phyloP scores from a whole-genome alignment of 1,140 invertebrate genomes.

The Pseudoatta argentina region DNA sequence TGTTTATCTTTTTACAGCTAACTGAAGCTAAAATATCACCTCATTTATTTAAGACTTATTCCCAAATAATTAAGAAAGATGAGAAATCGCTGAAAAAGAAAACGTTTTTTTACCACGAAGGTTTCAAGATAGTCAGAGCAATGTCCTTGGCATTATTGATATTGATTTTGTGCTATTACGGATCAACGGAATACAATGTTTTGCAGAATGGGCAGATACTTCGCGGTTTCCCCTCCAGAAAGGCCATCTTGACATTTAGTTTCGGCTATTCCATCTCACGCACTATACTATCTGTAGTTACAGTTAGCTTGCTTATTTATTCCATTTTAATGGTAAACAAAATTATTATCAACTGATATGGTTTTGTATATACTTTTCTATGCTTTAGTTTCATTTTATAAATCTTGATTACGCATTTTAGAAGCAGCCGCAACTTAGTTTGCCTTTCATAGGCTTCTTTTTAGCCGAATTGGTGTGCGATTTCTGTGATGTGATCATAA shows the following conservation, averaged over 20 bases:
- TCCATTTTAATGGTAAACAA: conserved; percentile 75
- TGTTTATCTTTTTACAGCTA: conserved; percentile 31
- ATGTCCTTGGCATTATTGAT: conserved; percentile 67
- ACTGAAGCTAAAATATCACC: not conserved
- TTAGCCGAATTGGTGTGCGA: conserved; percentile 74
- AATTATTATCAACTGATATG: not conserved
- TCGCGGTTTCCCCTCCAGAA: conserved; percentile 68
- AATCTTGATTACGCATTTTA: conserved; percentile 33
- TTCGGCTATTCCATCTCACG: conserved; percentile 75
- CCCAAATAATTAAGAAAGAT: not conserved
- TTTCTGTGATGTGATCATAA: conserved; percentile 69
- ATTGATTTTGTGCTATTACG: conserved; percentile 75
- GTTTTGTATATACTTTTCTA: not conserved
- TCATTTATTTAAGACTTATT: not conserved
- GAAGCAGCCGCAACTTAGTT: conserved; percentile 77
- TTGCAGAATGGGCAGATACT: conserved; percentile 74
- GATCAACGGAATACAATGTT: conserved; percentile 73
- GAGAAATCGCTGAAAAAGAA: conserved; percentile 29
- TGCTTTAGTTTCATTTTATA: not conserved
- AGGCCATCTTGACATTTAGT: conserved; percentile 72
- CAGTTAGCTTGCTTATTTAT: conserved; percentile 75
- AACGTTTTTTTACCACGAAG: conserved; percentile 54
- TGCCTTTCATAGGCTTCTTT: conserved; percentile 75
- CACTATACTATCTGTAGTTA: conserved; percentile 66
- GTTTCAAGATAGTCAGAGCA: conserved; percentile 69